Evolutionary conservation across 2,113 vertebrate species (phyloP).

Genomic region (Xerus inauris): DNA sequence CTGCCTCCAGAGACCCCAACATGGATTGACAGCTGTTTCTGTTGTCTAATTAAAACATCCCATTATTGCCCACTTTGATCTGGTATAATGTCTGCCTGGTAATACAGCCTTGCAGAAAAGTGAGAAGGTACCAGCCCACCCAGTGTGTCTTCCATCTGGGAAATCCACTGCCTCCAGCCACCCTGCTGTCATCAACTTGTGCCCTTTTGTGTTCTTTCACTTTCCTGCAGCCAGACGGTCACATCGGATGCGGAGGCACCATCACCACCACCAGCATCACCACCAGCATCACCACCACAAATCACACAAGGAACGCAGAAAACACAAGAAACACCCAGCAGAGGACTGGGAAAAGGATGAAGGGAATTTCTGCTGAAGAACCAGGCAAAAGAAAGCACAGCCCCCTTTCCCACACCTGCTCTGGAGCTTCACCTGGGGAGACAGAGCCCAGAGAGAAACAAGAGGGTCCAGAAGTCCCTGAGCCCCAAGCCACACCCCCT

Average conservation of each 20-base stretch:
- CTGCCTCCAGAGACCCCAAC: not conserved
- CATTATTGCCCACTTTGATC: not conserved
- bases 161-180: not conserved
- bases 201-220: not conserved
- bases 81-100: not conserved
- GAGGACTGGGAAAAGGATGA: constrained; percentile 83
- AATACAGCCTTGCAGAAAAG: not conserved
- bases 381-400: constrained; percentile 71
- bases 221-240: constrained; percentile 90
- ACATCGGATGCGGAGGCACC: constrained; percentile 93
- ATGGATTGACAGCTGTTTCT: not conserved
- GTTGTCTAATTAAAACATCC: not conserved
- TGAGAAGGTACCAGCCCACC: not conserved
- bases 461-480: not conserved
- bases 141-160: no score
- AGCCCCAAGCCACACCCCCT: not conserved
- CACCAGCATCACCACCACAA: constrained; percentile 93
- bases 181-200: not conserved
- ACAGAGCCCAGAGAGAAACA: constrained; percentile 50
- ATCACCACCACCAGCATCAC: constrained; percentile 91
- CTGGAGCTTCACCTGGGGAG: constrained; percentile 23
- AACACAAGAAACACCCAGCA: constrained; percentile 86
- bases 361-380: constrained; percentile 85
- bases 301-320: constrained; percentile 92
- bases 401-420: not conserved